A percentile compares a stretch with the other conserved stretches of the same genome.
Evolutionary conservation across 2,888 invertebrate genomes (phyloP).

Genomic region (Eupithecia vulgata): DNA sequence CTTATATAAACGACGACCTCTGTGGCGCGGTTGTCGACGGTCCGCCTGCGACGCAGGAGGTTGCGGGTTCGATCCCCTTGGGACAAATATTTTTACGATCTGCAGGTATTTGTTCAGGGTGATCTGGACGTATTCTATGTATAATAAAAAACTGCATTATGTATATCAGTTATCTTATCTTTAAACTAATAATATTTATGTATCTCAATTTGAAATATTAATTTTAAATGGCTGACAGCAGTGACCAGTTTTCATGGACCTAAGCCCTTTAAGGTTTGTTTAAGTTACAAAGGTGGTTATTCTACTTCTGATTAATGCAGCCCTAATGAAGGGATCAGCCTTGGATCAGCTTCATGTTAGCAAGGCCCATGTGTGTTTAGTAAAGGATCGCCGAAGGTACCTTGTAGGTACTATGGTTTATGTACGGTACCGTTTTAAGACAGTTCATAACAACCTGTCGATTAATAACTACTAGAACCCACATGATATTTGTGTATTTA

Average conservation of each 20-base stretch:
- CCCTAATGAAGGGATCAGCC: constrained; percentile 9
- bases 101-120: no score
- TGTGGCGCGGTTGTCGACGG: no score
- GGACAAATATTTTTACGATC: no score
- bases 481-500: no score
- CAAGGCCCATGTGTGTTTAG: not conserved
- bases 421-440: not conserved
- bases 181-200: no score
- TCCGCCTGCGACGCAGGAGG: no score
- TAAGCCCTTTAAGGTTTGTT: not conserved
- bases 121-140: no score
- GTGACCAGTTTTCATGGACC: not conserved
- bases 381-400: not conserved
- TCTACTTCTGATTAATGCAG: not conserved
- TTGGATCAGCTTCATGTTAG: constrained; percentile 13
- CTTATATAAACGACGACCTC: no score
- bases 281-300: constrained; percentile 8
- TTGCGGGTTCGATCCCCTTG: no score
- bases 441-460: not conserved
- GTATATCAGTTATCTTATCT: no score
- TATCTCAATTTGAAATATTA: not conserved
- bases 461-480: no score
- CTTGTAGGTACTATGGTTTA: not conserved
- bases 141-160: no score
- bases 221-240: constrained; percentile 4